Base-by-base conservation (phyloP, 2,888 invertebrate genomes). In the Papilio protenor region DNA sequence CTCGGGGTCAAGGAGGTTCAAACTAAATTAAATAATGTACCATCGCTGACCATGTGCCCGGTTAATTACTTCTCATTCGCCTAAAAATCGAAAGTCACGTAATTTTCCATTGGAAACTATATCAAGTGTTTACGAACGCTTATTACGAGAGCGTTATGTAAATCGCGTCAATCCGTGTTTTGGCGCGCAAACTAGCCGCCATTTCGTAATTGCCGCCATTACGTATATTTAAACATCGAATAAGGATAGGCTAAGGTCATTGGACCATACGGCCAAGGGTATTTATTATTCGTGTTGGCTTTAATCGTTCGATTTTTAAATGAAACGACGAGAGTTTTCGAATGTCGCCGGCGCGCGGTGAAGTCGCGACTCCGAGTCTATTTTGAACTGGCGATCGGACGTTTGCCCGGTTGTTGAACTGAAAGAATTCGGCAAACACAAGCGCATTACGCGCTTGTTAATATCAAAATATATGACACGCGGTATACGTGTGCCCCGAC, bases 391-490 rank as follows among this genome's bases (percentile, higher is more conserved):
- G 90, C 90, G 90, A 90, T 89, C 91, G 93, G 89, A 85, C 92
- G 89, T 87, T 90, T 91, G 91, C 89, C 90, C 92, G 94, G 94
- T 94, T 93, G 92, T 94, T 94, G 94, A 94, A 94, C 94, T 94
- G 93, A 88, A 91, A 92, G 93, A 93, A 93, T 94, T 94, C 94
- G 94, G 94, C 94, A 94, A 94, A 94, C 92, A 91, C 89, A 85
- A 88, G 88, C 92, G 90, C 88, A 91, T 92, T 92, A 91, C 91
- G 88, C 89, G 91, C 90, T 89, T 91, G 89, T 90, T 91, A 90
- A 91, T 91, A 91, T 91, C 84, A 80, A 84, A 85, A 89, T 88
- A 87, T 89, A 89, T 87, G 87, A 88, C 88, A 87, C 87, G 84
- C 81, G 84, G 80, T 83, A 79, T 81, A 82, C 84, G 86, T 82